Evolutionary conservation across 2,888 invertebrate species (phyloP).

Genomic region (Pseudococcus longispinus): DNA sequence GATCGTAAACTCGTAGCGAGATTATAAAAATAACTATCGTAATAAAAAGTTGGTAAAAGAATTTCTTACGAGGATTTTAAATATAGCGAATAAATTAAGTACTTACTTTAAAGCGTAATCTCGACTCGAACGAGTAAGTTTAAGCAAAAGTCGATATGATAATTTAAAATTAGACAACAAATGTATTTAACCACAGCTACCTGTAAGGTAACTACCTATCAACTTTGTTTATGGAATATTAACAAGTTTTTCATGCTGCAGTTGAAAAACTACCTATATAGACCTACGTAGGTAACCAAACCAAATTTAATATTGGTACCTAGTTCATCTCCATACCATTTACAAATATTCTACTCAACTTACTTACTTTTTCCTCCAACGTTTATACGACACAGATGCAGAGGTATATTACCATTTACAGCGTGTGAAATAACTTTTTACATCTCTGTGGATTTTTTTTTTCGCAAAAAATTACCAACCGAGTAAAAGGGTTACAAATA

Average conservation of each 20-base stretch:
- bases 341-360: neutral
- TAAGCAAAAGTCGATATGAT: neutral
- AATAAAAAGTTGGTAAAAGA: constrained; percentile 17
- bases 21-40: constrained; percentile 19
- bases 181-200: neutral
- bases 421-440: constrained; percentile 1
- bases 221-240: neutral
- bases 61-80: neutral
- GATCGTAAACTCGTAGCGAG: constrained; percentile 1
- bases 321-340: neutral
- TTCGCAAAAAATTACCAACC: neutral
- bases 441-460: neutral
- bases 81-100: neutral
- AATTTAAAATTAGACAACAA: neutral
- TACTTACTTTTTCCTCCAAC: neutral
- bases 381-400: neutral
- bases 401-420: neutral
- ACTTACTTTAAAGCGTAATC: neutral
- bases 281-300: too few relatives aligned
- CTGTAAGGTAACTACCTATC: too few relatives aligned
- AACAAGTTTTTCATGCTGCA: neutral
- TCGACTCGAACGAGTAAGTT: neutral
- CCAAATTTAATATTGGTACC: neutral
- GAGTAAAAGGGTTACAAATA: neutral
- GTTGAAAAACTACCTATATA: too few relatives aligned